Conservation (phyloP, 2,888 invertebrate species). For the Noctua fimbriata region DNA sequence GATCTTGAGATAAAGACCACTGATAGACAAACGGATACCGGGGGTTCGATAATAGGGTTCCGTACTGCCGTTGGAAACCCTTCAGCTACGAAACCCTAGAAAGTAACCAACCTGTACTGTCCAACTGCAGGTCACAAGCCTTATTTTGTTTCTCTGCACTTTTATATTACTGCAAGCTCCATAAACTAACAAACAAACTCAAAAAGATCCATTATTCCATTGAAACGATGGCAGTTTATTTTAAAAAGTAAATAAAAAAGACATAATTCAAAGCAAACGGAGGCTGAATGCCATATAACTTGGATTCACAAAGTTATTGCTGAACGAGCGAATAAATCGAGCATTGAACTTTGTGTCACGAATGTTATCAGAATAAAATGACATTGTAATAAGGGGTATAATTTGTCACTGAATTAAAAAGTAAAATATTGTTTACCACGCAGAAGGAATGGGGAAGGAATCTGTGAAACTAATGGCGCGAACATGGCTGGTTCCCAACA, state of each 20-base stretch:
- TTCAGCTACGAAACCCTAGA: no score
- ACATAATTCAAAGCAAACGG: conserved; percentile 62
- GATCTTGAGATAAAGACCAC: no score
- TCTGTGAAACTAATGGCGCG: no score
- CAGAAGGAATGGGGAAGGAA: background rate
- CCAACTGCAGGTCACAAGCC: no score
- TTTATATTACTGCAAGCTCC: background rate
- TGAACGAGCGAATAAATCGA: conserved; percentile 56
- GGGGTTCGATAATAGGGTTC: no score
- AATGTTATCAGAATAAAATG: conserved; percentile 28
- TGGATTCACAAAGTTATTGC: conserved; percentile 56
- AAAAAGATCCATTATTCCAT: conserved; percentile 19
- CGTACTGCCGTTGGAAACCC: no score
- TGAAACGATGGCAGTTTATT: conserved; percentile 41
- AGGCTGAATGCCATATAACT: conserved; percentile 59
- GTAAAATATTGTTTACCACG: background rate
- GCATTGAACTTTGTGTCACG: conserved; percentile 55
- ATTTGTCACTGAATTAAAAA: no score
- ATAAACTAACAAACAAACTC: conserved; percentile 25
- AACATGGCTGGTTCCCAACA: no score
- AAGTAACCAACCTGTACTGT: no score
- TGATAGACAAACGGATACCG: no score
- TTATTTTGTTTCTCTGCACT: no score
- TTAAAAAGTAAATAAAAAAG: conserved; percentile 61
- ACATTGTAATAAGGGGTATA: background rate